phyloP scores from a whole-genome alignment of 2,797 vertebrate species.

The Pteronotus mesoamericanus region DNA sequence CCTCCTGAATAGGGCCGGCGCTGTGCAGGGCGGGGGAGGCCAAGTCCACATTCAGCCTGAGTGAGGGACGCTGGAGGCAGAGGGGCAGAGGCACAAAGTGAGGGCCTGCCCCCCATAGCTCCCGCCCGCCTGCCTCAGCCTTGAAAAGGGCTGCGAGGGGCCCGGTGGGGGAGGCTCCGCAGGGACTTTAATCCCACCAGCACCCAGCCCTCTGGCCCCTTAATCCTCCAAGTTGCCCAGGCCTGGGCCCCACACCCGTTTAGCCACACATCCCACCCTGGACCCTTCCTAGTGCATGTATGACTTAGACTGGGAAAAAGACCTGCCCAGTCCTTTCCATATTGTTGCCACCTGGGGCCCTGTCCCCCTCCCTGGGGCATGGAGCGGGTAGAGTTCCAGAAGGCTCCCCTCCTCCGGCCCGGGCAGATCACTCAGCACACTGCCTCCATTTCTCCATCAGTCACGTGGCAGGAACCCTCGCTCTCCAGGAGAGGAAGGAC shows the following conservation, averaged over 20 bases:
- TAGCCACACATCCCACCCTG: rapidly evolving
- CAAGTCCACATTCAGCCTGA: constrained; percentile 56
- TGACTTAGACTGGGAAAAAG: background rate
- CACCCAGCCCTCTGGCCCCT: background rate
- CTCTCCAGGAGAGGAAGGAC: background rate
- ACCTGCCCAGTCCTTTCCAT: background rate
- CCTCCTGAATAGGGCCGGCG: constrained; percentile 49
- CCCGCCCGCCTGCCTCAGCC: constrained; percentile 72
- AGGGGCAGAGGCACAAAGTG: constrained; percentile 53
- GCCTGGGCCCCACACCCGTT: background rate
- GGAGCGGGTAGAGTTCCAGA: background rate
- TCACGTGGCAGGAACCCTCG: background rate
- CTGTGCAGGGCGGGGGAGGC: background rate
- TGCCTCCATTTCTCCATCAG: background rate
- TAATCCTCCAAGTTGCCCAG: constrained; percentile 18
- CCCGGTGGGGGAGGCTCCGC: constrained; percentile 48
- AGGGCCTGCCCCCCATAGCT: background rate
- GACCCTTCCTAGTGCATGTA: background rate
- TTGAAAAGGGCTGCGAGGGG: constrained; percentile 69
- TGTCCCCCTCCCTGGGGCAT: background rate
- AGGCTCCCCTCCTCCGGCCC: background rate
- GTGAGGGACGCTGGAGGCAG: constrained; percentile 34
- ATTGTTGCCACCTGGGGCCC: background rate
- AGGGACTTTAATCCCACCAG: constrained; percentile 74
- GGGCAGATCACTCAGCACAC: background rate